Percentiles rank a stretch among this genome's conserved stretches.
These are phyloP conservation scores for Oreocharis arfaki DNA, from an alignment of 2,113 vertebrate species.

Conservation along the genomic window DNA sequence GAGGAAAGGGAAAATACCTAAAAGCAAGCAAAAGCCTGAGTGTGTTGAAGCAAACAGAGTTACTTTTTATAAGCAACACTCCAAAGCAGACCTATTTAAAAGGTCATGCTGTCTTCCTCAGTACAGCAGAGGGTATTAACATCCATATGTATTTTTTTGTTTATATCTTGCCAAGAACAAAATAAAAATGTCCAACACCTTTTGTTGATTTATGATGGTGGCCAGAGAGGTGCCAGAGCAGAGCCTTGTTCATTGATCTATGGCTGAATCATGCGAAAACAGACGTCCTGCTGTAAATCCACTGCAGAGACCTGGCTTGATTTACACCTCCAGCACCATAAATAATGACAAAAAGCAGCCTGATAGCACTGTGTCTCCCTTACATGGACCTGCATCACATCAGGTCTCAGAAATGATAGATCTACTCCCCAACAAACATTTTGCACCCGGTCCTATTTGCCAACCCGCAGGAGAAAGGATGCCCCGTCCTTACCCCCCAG, in stretches of 20 bases:
- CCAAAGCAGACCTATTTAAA: neutral
- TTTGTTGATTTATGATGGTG: slow-evolving; percentile 14
- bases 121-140: neutral
- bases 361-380: slow-evolving; percentile 1
- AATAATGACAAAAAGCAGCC: slow-evolving; percentile 27
- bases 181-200: slow-evolving; percentile 27
- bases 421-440: neutral
- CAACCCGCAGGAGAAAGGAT: neutral
- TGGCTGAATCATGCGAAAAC: neutral
- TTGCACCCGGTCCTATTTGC: neutral
- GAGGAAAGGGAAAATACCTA: neutral
- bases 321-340: slow-evolving; percentile 24
- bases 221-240: slow-evolving; percentile 25
- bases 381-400: neutral
- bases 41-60: neutral
- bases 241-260: slow-evolving; percentile 45
- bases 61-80: neutral
- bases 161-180: slow-evolving; percentile 36
- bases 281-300: slow-evolving; percentile 51
- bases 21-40: neutral
- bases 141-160: neutral
- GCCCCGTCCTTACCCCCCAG: neutral
- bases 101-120: neutral
- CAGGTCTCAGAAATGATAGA: slow-evolving; percentile 14
- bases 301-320: neutral